A percentile compares a stretch with the other conserved stretches of the same genome.
Evolutionary conservation across 2,113 vertebrate species (phyloP).

Genomic region (Rhynchomys soricoides): DNA sequence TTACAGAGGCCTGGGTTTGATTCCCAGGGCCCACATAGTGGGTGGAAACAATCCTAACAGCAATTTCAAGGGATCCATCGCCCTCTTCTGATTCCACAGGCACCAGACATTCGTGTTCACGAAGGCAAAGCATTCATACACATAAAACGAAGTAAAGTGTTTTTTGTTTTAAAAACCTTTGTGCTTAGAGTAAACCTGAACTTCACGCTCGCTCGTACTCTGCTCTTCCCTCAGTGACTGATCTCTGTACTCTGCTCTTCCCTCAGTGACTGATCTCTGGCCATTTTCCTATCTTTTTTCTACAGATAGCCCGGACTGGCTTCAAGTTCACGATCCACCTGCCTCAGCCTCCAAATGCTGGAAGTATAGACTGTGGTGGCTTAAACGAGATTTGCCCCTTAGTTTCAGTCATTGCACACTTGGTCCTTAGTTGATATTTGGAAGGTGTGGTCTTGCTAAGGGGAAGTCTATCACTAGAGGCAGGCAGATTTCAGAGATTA

Average conservation of each 20-base stretch:
- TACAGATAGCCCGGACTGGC: neutral
- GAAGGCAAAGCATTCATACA: neutral
- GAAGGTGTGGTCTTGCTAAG: neutral
- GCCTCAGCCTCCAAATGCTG: neutral
- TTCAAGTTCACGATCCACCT: neutral
- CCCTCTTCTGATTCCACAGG: neutral
- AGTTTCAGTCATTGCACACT: neutral
- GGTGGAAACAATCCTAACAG: neutral
- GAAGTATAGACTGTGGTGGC: neutral
- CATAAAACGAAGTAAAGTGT: neutral
- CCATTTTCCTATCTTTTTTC: neutral
- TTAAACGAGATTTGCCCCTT: neutral
- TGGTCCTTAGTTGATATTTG: neutral
- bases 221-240: neutral
- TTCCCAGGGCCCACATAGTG: too few species aligned
- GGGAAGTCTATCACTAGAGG: neutral
- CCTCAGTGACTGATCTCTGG: neutral
- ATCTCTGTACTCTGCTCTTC: neutral
- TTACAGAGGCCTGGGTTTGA: neutral
- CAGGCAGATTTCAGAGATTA: neutral
- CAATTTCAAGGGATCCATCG: neutral
- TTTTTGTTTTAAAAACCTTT: neutral
- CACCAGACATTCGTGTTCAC: neutral
- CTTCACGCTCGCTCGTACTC: too few species aligned
- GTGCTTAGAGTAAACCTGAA: too few species aligned